Evolutionary conservation across 2,888 invertebrate species (phyloP).

Genomic region (Melieria picta): DNA sequence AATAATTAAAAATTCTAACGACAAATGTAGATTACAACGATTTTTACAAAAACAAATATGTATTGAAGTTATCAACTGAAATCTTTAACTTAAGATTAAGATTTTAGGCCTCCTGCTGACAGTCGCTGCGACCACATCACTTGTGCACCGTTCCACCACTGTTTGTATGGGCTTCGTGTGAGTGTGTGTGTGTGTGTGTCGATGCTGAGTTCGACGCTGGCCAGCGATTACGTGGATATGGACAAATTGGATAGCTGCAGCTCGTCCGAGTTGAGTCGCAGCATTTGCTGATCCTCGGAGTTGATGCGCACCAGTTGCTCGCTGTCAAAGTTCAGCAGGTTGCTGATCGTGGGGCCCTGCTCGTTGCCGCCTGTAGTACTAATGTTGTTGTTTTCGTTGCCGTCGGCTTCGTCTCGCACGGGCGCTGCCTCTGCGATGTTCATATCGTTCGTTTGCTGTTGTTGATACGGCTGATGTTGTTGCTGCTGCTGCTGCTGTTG

Average conservation of each 20-base stretch:
- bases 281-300: constrained; percentile 68
- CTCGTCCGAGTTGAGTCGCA: constrained; percentile 68
- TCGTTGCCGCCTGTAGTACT: constrained; percentile 42
- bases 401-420: constrained; percentile 9
- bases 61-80: too few relatives aligned
- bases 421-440: constrained; percentile 26
- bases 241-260: constrained; percentile 67
- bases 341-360: constrained; percentile 62
- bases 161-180: too few relatives aligned
- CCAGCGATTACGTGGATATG: constrained; percentile 56
- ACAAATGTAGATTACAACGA: too few relatives aligned
- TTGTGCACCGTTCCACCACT: too few relatives aligned
- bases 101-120: too few relatives aligned
- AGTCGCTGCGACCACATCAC: too few relatives aligned
- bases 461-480: constrained; percentile 49
- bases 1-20: too few relatives aligned
- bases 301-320: constrained; percentile 67
- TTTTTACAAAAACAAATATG: too few relatives aligned
- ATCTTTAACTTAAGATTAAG: too few relatives aligned
- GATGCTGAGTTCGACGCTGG: neutral
- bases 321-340: constrained; percentile 67
- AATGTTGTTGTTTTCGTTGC: constrained; percentile 30
- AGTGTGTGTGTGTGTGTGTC: too few relatives aligned
- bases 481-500: constrained; percentile 45
- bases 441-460: constrained; percentile 47